Evolutionary conservation across 35 echinoderm and acorn worm species (phyloP), one percentile per base, ranked within the genome.

Genomic region (Apostichopus parvimensis): DNA sequence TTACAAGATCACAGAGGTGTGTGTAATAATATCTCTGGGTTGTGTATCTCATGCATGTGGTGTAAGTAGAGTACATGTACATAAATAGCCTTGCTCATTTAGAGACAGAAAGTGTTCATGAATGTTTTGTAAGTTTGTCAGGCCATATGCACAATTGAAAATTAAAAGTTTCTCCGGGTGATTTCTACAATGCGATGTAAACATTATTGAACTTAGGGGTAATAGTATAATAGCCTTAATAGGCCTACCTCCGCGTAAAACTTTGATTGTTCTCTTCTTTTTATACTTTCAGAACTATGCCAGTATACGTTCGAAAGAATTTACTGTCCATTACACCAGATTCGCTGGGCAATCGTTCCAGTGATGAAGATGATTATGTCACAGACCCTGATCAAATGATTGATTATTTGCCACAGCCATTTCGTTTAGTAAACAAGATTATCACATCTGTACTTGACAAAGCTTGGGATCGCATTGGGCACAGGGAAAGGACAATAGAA

Each of bases 251-350:
- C 1, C 28, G 28, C 24, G 71, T 73, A 73, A 18, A n/a, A 2
- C 1, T 82, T 15, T 82, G 6, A 82, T 28, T 57, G 8, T 82
- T 82, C 1, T 82, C 24, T 34, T 55, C 14, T 45, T 1, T 82
- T 34, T 34, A 34, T 20, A 7, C 25, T 54, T 53, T 82, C 10
- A 13, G n/a, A 23, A 91, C 53, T 26, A 96, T 96, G 95, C 97
- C 97, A 21, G 95, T 96, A 9, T 99, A 99, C 89, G 97, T 99
- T 9, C 79, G 97, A 6, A 99, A 99, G 80, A 99, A 99, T 61
- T 94, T 99, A 65, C 56, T 99, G 91, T 99, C 95, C 17, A 94
- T 96, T 53, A 96, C 92, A 7, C 97, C 97, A 9, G 94, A 95
- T 72, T 92, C 97, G 5, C 86, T 99, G 17, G 92, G 92, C 65